phyloP scores from a whole-genome alignment of 1,140 invertebrate species.

The Nilaparvata lugens region DNA sequence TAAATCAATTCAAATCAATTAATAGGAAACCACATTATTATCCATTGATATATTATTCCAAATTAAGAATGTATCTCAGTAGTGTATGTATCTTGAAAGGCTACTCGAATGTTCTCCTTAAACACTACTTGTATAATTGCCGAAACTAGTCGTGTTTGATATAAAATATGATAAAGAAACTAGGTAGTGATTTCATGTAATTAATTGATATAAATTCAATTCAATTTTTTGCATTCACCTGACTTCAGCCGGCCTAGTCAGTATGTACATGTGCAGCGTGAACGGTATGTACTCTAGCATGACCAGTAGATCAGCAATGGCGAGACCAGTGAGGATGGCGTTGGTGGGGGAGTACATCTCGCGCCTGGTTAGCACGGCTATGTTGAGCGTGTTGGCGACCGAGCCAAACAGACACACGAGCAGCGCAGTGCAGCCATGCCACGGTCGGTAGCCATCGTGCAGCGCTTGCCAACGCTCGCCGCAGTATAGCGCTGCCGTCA shows the following conservation, averaged over 20 bases:
- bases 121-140: too few relatives aligned
- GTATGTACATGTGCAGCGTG: slow-evolving; percentile 67
- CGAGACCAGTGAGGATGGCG: slow-evolving; percentile 78
- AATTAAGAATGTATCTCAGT: too few relatives aligned
- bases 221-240: not conserved
- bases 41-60: too few relatives aligned
- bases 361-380: slow-evolving; percentile 81
- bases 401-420: slow-evolving; percentile 85
- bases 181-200: too few relatives aligned
- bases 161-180: too few relatives aligned
- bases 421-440: slow-evolving; percentile 65
- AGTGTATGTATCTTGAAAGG: too few relatives aligned
- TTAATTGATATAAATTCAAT: too few relatives aligned
- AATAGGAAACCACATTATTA: too few relatives aligned
- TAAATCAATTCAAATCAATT: too few relatives aligned
- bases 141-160: too few relatives aligned
- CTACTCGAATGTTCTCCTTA: too few relatives aligned
- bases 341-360: slow-evolving; percentile 91
- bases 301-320: slow-evolving; percentile 81
- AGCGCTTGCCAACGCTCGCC: not conserved
- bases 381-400: slow-evolving; percentile 86
- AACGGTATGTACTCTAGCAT: slow-evolving; percentile 93
- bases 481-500: not conserved
- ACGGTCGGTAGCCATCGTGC: not conserved
- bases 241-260: slow-evolving; percentile 28